Evolutionary conservation across 2,888 invertebrate genomes (phyloP).

Genomic region (Lasioglossum malachurum): DNA sequence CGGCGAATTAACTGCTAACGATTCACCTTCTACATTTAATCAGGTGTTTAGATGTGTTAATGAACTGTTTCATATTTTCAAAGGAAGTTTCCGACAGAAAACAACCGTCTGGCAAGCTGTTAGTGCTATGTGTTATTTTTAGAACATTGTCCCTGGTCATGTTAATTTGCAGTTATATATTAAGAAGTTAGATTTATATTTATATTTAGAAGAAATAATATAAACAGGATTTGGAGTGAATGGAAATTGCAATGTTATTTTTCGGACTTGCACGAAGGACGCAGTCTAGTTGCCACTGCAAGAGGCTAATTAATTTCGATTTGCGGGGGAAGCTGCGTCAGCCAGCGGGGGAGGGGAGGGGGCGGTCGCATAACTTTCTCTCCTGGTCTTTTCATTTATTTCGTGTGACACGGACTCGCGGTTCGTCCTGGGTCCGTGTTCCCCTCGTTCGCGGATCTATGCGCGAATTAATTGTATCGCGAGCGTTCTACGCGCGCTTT

Average conservation of each 20-base stretch:
- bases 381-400: slow-evolving; percentile 14
- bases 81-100: neutral
- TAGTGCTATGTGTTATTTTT: neutral
- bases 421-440: neutral
- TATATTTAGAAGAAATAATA: neutral
- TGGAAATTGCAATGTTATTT: neutral
- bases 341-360: neutral
- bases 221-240: neutral
- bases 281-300: neutral
- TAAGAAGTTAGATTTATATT: too few species aligned
- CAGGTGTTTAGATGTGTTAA: neutral
- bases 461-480: slow-evolving; percentile 40
- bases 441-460: neutral
- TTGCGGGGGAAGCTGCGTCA: neutral
- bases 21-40: slow-evolving; percentile 16
- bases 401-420: slow-evolving; percentile 7
- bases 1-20: slow-evolving; percentile 9
- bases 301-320: neutral
- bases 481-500: slow-evolving; percentile 44
- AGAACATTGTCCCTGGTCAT: neutral
- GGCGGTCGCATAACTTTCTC: neutral
- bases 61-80: neutral
- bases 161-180: neutral
- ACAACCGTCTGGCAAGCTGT: neutral
- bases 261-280: neutral